Conservation (phyloP, 2,888 invertebrate species). For the Cataglyphis rosenhaueri region DNA sequence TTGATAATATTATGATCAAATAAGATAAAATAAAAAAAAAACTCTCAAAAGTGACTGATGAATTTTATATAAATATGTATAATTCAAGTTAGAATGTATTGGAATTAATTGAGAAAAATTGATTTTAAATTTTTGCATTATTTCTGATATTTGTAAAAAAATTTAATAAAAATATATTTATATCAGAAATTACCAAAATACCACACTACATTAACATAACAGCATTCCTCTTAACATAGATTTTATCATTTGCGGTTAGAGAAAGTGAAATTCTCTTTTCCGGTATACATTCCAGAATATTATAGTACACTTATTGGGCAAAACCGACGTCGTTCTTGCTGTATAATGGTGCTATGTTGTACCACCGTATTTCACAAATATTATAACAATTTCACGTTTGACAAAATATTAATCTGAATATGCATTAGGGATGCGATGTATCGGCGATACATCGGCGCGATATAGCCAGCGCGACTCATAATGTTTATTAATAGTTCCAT, state of each 20-base stretch:
- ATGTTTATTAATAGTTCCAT: slow-evolving; percentile 55
- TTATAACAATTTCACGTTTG: slow-evolving; percentile 48
- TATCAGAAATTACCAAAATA: neutral
- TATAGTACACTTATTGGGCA: neutral
- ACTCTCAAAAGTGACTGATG: neutral
- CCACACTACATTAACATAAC: neutral
- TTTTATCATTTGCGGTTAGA: slow-evolving; percentile 41
- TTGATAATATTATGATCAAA: neutral
- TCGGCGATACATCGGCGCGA: slow-evolving; percentile 31
- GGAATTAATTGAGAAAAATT: slow-evolving; percentile 17
- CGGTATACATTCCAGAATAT: neutral
- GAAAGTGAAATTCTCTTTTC: slow-evolving; percentile 31
- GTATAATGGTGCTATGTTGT: neutral
- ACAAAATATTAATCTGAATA: slow-evolving; percentile 50
- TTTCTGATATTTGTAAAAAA: neutral
- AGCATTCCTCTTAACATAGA: neutral
- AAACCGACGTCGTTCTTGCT: slow-evolving; percentile 10
- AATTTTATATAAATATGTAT: slow-evolving; percentile 15
- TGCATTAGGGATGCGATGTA: slow-evolving; percentile 40
- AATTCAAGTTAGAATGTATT: neutral
- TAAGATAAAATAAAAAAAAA: neutral
- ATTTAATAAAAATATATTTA: neutral
- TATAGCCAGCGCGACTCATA: slow-evolving; percentile 40
- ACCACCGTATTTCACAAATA: slow-evolving; percentile 25
- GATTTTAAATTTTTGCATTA: neutral